Evolutionary conservation across 2,797 vertebrate species (phyloP), one percentile per base, ranked within the genome.

Genomic region (Danio choprae): DNA sequence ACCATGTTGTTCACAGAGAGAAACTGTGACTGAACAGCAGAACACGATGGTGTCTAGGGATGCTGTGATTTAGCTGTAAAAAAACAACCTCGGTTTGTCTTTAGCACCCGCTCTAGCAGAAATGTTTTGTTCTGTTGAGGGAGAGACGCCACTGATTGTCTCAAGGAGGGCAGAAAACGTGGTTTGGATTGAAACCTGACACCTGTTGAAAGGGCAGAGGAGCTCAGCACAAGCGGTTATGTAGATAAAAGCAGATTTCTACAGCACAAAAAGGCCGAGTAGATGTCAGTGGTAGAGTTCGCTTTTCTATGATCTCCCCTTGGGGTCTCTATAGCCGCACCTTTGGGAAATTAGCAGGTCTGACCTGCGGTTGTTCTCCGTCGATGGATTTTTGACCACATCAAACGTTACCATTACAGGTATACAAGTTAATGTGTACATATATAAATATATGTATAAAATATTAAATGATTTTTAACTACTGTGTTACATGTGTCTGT

Each of bases 391-490:
- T 89, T 76, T 72, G 84, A 89, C 84, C 79, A 81, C 88, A 83
- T 88, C 86, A 89, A 87, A 89, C 48, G 84, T 91, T 90, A 90
- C 89, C 86, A 90, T 92, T 89, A 80, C 88, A 90, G 89, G 86
- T 89, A 83, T 91, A 90, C 89, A 87, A 92, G 90, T 90, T 86
- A 89, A 88, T 92, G 89, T 94, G 92, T 94, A 93, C 90, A 94
- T 93, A 92, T 93, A 93, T 94, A 94, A 93, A 94, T 94, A 94
- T 90, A 93, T 94, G 91, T 94, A 93, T 92, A 93, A 93, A 94
- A 93, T 91, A 93, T 94, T 92, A 93, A 94, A 87, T 91, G 92
- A 93, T 93, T 94, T 94, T 94, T 94, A 94, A 93, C 89, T 92
- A 94, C 87, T 88, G 38, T 75, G 11, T 50, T 13, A 62, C 22